A percentile compares a stretch with the other conserved stretches of the same genome.
Conservation (phyloP, 2,797 vertebrate genomes). For the Gallinago nigripennis region DNA sequence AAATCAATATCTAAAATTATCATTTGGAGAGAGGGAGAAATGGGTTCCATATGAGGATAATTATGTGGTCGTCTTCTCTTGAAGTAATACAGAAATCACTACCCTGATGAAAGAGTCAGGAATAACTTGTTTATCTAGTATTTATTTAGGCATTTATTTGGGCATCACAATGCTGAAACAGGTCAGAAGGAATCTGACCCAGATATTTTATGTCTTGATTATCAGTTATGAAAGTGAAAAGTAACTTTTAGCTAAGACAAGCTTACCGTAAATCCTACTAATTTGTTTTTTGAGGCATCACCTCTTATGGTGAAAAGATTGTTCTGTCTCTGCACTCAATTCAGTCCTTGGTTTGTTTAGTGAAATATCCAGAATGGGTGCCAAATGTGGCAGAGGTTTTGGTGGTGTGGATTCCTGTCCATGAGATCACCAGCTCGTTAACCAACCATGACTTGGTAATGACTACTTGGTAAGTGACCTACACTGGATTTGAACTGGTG, state of each 20-base stretch:
- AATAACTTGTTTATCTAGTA: slow-evolving; percentile 57
- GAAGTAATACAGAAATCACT: slow-evolving; percentile 34
- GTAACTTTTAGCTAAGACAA: not conserved
- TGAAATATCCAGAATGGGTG: not conserved
- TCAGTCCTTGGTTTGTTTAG: not conserved
- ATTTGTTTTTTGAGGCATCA: not conserved
- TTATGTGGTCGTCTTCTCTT: slow-evolving; percentile 25
- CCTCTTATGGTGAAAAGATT: not conserved
- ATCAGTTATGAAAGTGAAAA: not conserved
- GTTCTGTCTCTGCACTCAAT: not conserved
- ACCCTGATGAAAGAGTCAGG: not conserved
- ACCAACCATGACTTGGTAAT: slow-evolving; percentile 45
- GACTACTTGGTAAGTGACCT: slow-evolving; percentile 42
- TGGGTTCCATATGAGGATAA: slow-evolving; percentile 33
- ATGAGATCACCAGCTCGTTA: slow-evolving; percentile 50
- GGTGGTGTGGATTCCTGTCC: slow-evolving; percentile 27
- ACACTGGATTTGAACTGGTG: slow-evolving; percentile 54
- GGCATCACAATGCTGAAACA: not conserved
- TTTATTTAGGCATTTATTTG: slow-evolving; percentile 25
- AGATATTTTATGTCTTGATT: slow-evolving; percentile 29
- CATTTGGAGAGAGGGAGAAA: not conserved
- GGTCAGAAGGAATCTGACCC: not conserved
- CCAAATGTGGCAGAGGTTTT: slow-evolving; percentile 44
- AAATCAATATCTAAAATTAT: slow-evolving; percentile 30
- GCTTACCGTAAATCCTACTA: not conserved